Percentiles rank a stretch among this genome's conserved stretches.
These are phyloP conservation scores for Micoletzkya japonica DNA, from an alignment of 2,888 invertebrate species.

Conservation along the genomic window DNA sequence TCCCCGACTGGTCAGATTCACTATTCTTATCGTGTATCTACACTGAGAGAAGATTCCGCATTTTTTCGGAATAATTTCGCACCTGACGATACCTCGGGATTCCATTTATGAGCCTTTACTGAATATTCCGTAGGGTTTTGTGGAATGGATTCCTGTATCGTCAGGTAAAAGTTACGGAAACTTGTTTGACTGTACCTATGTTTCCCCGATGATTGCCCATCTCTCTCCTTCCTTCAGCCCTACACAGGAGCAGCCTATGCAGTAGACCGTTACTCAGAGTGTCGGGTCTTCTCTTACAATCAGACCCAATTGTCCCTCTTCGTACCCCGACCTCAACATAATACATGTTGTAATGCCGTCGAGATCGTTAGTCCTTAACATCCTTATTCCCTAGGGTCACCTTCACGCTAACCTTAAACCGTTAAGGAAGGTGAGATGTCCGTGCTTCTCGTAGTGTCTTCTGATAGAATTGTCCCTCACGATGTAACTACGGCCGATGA, in stretches of 20 bases:
- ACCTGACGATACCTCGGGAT: too few relatives aligned
- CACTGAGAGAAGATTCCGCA: too few relatives aligned
- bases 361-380: constrained; percentile 42
- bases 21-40: not conserved
- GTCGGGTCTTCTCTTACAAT: constrained; percentile 49
- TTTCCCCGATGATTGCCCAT: too few relatives aligned
- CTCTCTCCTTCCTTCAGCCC: constrained; percentile 33
- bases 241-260: constrained; percentile 63
- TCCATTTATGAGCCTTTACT: too few relatives aligned
- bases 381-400: not conserved
- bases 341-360: constrained; percentile 59
- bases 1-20: constrained; percentile 21
- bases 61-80: too few relatives aligned
- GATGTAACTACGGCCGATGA: constrained; percentile 63
- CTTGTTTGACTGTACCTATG: too few relatives aligned
- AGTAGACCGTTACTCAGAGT: constrained; percentile 59
- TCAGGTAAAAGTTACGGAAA: too few relatives aligned
- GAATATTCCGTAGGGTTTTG: too few relatives aligned
- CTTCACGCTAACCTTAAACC: not conserved
- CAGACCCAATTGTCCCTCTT: constrained; percentile 50
- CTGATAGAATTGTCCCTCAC: constrained; percentile 58
- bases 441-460: constrained; percentile 56
- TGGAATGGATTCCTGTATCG: too few relatives aligned
- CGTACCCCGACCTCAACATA: constrained; percentile 53
- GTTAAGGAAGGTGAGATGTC: constrained; percentile 51